Conservation (phyloP, 23 tunicate genomes). For the Halocynthia roretzi region DNA sequence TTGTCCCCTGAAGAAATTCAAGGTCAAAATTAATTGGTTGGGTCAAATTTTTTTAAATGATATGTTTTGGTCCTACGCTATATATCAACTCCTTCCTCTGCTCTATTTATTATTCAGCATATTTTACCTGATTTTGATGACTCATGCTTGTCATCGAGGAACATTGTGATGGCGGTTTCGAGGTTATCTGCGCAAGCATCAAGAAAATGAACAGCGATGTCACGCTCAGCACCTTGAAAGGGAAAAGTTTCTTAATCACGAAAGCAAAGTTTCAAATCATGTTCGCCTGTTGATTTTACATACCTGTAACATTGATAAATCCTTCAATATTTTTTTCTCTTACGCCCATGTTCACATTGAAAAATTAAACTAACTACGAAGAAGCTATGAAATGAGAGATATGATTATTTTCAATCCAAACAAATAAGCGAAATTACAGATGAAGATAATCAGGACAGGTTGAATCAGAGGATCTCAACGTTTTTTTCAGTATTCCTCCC, state of each 20-base stretch:
- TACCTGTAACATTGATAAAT: slow-evolving; percentile 31
- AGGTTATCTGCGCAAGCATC: slow-evolving; percentile 71
- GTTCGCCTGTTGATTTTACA: not conserved
- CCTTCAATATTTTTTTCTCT: slow-evolving; percentile 20
- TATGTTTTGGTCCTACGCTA: not conserved
- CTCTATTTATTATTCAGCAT: not conserved
- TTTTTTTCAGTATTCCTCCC: too few relatives aligned
- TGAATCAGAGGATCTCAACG: too few relatives aligned
- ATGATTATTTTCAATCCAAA: too few relatives aligned
- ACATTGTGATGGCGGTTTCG: slow-evolving; percentile 52
- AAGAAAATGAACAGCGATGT: slow-evolving; percentile 57
- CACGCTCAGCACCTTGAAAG: slow-evolving; percentile 46
- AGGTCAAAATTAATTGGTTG: not conserved
- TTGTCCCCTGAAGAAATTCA: not conserved
- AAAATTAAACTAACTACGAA: not conserved
- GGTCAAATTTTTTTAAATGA: not conserved
- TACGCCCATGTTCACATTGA: not conserved
- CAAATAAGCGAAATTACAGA: too few relatives aligned
- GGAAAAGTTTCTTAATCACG: not conserved
- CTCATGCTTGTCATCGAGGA: slow-evolving; percentile 28
- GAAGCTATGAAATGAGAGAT: not conserved
- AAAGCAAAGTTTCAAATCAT: not conserved
- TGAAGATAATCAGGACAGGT: too few relatives aligned
- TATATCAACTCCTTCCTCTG: not conserved
- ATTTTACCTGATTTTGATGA: not conserved